Conservation (phyloP, 2,113 vertebrate species). For the Collichthys lucidus region DNA sequence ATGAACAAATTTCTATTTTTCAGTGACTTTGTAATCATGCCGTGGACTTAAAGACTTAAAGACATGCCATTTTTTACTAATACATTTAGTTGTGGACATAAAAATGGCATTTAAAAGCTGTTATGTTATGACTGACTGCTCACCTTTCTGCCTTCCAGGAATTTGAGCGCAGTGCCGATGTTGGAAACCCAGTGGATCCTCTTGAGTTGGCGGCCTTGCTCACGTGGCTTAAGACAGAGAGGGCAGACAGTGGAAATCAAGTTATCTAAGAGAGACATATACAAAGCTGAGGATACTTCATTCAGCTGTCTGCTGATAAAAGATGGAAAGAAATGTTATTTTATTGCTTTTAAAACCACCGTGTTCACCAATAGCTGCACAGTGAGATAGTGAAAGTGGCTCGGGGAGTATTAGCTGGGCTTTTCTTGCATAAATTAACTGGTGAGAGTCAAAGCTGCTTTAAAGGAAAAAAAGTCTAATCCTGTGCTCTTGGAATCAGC, state of each 20-base stretch:
- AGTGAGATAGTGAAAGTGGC: neutral
- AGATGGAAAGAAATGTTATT: neutral
- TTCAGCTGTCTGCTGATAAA: no score
- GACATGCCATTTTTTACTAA: neutral
- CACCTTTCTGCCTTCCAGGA: conserved; percentile 98
- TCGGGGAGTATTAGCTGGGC: neutral
- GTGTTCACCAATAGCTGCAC: neutral
- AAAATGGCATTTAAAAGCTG: neutral
- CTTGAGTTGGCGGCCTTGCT: conserved; percentile 95
- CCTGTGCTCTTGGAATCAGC: neutral
- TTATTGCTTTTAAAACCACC: neutral
- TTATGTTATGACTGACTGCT: conserved; percentile 36
- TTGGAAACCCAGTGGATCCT: conserved; percentile 97
- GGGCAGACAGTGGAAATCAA: conserved; percentile 11
- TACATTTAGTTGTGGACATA: neutral
- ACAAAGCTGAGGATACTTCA: conserved; percentile 8
- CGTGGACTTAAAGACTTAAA: neutral
- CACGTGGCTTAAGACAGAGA: conserved; percentile 87
- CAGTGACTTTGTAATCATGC: neutral
- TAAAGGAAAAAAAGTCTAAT: conserved; percentile 1
- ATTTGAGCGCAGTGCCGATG: conserved; percentile 95
- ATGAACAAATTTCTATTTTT: conserved; percentile 9
- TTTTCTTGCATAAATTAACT: conserved; percentile 25
- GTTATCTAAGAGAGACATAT: neutral
- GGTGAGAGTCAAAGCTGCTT: conserved; percentile 20